These are phyloP conservation scores for Acanthosepion pharaonis DNA, from an alignment of 2,888 invertebrate genomes.

Conservation along the genomic window DNA sequence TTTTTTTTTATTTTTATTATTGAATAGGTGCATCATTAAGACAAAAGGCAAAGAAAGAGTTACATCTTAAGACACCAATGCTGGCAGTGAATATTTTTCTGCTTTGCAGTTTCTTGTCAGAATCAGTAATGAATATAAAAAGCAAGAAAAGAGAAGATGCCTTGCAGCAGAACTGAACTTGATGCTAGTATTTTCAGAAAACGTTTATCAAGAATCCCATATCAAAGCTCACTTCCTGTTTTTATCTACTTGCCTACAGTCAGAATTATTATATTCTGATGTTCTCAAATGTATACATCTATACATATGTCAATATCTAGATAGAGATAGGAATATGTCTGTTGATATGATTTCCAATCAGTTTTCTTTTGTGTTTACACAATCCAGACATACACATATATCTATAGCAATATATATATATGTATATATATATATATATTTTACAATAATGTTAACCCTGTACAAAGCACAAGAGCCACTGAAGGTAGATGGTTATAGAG, in stretches of 20 bases:
- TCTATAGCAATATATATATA: too few species aligned
- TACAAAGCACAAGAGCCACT: too few species aligned
- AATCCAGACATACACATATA: background rate
- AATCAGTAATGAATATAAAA: background rate
- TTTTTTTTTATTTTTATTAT: background rate
- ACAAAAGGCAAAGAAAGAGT: background rate
- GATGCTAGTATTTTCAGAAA: background rate
- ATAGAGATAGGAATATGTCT: background rate
- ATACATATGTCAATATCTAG: background rate
- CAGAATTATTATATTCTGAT: background rate
- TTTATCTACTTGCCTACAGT: background rate
- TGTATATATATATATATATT: too few species aligned
- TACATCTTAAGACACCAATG: background rate
- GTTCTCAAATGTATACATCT: background rate
- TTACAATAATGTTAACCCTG: too few species aligned
- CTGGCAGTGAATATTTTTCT: background rate
- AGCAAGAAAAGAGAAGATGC: background rate
- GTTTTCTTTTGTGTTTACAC: background rate
- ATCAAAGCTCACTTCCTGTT: background rate
- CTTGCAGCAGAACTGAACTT: background rate
- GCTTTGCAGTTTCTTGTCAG: background rate
- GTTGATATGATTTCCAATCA: background rate
- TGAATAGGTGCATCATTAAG: background rate
- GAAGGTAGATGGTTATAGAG: too few species aligned
- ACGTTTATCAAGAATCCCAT: conserved; percentile 21